These are phyloP conservation scores for Serranus cabrilla DNA, from an alignment of 2,797 vertebrate genomes.

Conservation along the genomic window DNA sequence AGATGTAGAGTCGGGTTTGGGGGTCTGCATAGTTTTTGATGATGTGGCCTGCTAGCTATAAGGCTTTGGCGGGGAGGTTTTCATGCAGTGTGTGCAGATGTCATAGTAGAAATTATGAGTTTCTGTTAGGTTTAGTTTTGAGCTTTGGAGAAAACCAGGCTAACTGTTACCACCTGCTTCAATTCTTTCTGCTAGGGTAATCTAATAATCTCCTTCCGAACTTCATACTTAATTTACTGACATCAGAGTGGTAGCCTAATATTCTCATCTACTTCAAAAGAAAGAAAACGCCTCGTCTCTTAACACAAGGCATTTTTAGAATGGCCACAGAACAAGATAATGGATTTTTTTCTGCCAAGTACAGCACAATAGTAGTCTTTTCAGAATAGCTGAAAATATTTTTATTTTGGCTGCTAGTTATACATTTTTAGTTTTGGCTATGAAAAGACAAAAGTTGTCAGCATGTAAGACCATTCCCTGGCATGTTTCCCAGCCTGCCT, in stretches of 20 bases:
- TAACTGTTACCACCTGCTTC: neutral
- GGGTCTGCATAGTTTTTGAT: too few relatives aligned
- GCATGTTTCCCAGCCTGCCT: neutral
- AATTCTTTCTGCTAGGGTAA: neutral
- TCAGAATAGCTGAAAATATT: neutral
- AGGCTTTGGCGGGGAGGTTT: too few relatives aligned
- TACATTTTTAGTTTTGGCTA: neutral
- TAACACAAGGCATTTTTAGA: neutral
- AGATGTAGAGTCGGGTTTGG: too few relatives aligned
- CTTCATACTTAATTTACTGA: neutral
- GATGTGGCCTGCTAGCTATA: too few relatives aligned
- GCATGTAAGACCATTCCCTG: neutral
- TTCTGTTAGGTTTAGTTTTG: neutral
- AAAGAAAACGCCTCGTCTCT: neutral
- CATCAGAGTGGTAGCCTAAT: neutral
- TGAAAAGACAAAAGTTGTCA: neutral
- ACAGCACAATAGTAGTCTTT: neutral
- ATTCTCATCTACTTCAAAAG: neutral
- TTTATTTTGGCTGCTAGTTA: neutral
- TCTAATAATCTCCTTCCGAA: neutral
- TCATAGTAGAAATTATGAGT: too few relatives aligned
- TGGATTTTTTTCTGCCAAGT: neutral
- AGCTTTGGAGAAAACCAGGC: neutral
- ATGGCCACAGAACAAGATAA: neutral
- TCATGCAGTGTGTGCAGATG: too few relatives aligned